phyloP scores from a whole-genome alignment of 2,797 vertebrate species.

The Hydrocynus forskahlii region DNA sequence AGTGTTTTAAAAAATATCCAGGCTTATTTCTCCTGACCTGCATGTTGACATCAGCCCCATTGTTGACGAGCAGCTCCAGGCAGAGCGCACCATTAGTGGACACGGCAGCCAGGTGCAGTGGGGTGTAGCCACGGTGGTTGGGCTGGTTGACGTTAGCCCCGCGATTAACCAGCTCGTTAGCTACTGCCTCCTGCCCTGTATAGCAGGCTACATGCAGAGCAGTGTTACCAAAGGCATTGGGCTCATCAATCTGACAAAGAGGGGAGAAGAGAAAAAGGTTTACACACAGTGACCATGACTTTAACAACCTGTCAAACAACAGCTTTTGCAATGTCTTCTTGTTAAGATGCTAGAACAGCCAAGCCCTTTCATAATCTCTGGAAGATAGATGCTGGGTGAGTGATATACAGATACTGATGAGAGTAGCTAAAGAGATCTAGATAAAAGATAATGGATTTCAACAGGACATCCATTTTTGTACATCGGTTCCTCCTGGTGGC shows the following conservation, averaged over 20 bases:
- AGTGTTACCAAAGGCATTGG: constrained; percentile 95
- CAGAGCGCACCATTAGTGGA: constrained; percentile 98
- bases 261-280: constrained; percentile 11
- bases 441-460: neutral
- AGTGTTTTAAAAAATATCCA: neutral
- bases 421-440: neutral
- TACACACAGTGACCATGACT: neutral
- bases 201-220: constrained; percentile 97
- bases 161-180: constrained; percentile 94
- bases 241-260: constrained; percentile 89
- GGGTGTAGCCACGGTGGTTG: constrained; percentile 94
- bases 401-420: neutral
- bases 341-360: neutral
- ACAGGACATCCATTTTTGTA: neutral
- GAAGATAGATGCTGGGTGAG: no score
- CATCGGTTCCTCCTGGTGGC: neutral
- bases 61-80: constrained; percentile 97
- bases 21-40: constrained; percentile 78
- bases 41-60: constrained; percentile 97
- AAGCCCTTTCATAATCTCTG: neutral
- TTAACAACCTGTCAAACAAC: neutral
- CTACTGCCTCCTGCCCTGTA: constrained; percentile 97
- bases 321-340: neutral
- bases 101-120: constrained; percentile 95
- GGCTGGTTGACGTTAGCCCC: constrained; percentile 98